Base-by-base conservation (phyloP, 1,140 invertebrate genomes). In the Papilio glaucus region DNA sequence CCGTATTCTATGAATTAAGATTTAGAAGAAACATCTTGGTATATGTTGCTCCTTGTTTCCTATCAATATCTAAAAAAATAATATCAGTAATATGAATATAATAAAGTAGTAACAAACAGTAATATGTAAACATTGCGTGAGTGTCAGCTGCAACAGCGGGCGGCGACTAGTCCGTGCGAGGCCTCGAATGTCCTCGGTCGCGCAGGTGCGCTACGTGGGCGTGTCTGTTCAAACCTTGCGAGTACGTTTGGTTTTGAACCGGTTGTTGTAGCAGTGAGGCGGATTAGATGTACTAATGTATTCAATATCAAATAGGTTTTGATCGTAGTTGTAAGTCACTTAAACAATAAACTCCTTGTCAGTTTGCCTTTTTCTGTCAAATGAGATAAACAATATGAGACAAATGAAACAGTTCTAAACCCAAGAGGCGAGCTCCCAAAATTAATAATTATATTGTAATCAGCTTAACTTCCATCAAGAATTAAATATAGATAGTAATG, bases 221-320 rank as follows among this genome's bases (percentile, higher is more conserved):
- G 49, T 53, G 49, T 53, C 49, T 49, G 6, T 33, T 33, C n/a
- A 53, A 53, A 13, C 21, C 21, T 53, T 53, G 49, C 49, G 2
- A 33, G 29, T 53, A 53, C 49, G 49, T 53, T 53, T 53, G 49
- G 49, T 53, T 53, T 24, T 21, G 24, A 53, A 53, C 49, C 24
- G 49, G 49, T 53, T 53, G 45, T 49, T 49, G 1, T 18, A 21
- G 21, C 6, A 21, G n/a, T n/a, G n/a, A 39, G 18, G 45, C 21
- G 12, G 18, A 53, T 21, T 53, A 49, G 15, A 49, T 21, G 21
- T 53, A 0, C 10, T 41, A 13, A 41, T 41, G 1, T 41, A 41
- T 33, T 33, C 29, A 33, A 33, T 33, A 33, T 33, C 29, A 33
- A 3, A n/a, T n/a, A n/a, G n/a, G n/a, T n/a, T n/a, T n/a, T n/a